A percentile compares a stretch with the other conserved stretches of the same genome.
phyloP scores from a whole-genome alignment of 2,113 vertebrate genomes.

The Chionis minor region DNA sequence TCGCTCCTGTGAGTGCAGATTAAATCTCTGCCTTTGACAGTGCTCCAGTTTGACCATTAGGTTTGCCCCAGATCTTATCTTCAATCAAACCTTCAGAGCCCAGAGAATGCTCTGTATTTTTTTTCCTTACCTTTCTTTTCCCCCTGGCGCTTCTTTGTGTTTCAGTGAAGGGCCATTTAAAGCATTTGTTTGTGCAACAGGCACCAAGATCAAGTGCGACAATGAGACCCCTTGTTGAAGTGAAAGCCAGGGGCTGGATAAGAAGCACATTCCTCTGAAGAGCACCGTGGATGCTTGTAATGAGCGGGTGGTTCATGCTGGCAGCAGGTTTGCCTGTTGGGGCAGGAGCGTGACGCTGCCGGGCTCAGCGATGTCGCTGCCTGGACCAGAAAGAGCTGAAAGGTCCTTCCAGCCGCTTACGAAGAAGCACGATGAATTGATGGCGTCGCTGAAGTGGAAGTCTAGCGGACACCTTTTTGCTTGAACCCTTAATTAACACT shows the following conservation, averaged over 20 bases:
- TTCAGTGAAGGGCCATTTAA: not conserved
- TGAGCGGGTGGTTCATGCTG: not conserved
- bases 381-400: not conserved
- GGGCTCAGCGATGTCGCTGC: fast-evolving
- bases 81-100: not conserved
- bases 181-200: slow-evolving; percentile 18
- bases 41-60: not conserved
- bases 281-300: not conserved
- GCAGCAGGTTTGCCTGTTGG: not conserved
- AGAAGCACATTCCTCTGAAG: not conserved
- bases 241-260: not conserved
- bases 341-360: not conserved
- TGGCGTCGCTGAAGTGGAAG: not conserved
- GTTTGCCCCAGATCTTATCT: not conserved
- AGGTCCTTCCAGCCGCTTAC: not conserved
- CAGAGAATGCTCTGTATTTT: not conserved
- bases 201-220: not conserved
- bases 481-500: not conserved
- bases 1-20: not conserved
- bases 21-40: not conserved
- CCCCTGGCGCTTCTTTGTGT: not conserved
- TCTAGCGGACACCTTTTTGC: not conserved
- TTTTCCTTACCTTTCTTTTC: not conserved
- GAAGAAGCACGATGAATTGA: not conserved
- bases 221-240: not conserved